These are phyloP conservation scores for Thunnus thynnus DNA, from an alignment of 2,113 vertebrate genomes.

Conservation along the genomic window DNA sequence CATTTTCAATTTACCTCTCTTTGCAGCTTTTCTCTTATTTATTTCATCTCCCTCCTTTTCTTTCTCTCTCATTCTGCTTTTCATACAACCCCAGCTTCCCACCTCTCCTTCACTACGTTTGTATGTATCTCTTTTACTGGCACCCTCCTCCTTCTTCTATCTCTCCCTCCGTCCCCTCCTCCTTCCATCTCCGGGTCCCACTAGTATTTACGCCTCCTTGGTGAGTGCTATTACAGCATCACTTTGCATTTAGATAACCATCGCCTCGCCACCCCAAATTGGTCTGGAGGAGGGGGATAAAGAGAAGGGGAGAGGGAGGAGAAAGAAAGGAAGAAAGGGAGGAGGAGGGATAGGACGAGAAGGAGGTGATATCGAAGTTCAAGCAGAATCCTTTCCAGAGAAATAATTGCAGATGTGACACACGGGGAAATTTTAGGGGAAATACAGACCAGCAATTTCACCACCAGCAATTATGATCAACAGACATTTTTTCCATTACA, in stretches of 20 bases:
- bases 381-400: slow-evolving; percentile 65
- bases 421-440: slow-evolving; percentile 52
- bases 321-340: neutral
- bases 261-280: slow-evolving; percentile 79
- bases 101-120: slow-evolving; percentile 14
- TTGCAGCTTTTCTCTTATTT: slow-evolving; percentile 18
- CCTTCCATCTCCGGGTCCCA: slow-evolving; percentile 65
- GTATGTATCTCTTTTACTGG: slow-evolving; percentile 20
- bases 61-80: slow-evolving; percentile 25
- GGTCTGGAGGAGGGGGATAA: slow-evolving; percentile 63
- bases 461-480: slow-evolving; percentile 63
- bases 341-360: slow-evolving; percentile 38
- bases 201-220: slow-evolving; percentile 71
- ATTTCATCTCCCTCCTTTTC: slow-evolving; percentile 9
- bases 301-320: slow-evolving; percentile 2
- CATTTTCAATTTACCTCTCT: slow-evolving; percentile 27
- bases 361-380: slow-evolving; percentile 60
- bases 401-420: slow-evolving; percentile 76
- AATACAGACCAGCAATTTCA: slow-evolving; percentile 69
- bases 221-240: slow-evolving; percentile 83
- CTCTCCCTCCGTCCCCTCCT: neutral
- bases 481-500: slow-evolving; percentile 57
- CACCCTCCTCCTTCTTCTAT: slow-evolving; percentile 17
- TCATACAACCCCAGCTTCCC: slow-evolving; percentile 26
- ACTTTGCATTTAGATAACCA: slow-evolving; percentile 89